These are phyloP conservation scores for Silurus glanis DNA, from an alignment of 2,113 vertebrate species.

Conservation along the genomic window DNA sequence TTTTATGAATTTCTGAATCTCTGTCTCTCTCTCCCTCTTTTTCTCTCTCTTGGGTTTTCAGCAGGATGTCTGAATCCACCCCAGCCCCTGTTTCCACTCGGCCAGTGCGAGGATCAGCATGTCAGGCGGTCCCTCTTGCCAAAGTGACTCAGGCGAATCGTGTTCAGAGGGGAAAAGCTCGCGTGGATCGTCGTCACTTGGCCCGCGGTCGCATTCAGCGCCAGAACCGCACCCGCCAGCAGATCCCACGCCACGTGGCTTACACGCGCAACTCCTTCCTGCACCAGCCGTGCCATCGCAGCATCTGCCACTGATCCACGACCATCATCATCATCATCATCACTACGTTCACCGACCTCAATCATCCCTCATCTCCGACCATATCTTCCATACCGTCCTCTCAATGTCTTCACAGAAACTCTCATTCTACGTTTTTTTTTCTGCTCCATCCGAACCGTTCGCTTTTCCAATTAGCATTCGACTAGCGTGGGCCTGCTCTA, in stretches of 20 bases:
- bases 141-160: conserved; percentile 83
- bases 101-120: conserved; percentile 69
- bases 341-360: not conserved
- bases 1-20: not conserved
- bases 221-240: conserved; percentile 87
- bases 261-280: conserved; percentile 81
- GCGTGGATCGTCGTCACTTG: conserved; percentile 81
- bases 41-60: conserved; percentile 21
- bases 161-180: conserved; percentile 85
- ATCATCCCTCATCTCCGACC: not conserved
- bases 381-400: not conserved
- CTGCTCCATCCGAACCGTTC: not conserved
- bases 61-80: conserved; percentile 71
- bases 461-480: conserved; percentile 1
- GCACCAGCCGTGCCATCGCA: conserved; percentile 93
- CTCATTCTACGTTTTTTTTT: not conserved
- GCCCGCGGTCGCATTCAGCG: conserved; percentile 86
- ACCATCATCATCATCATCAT: conserved; percentile 50
- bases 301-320: conserved; percentile 87
- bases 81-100: conserved; percentile 66
- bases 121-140: conserved; percentile 79
- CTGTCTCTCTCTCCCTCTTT: not conserved
- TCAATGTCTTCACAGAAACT: not conserved
- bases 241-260: conserved; percentile 72
- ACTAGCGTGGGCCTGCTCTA: not conserved